These are phyloP conservation scores for Sycophila texana DNA, from an alignment of 2,888 invertebrate species.

Conservation along the genomic window DNA sequence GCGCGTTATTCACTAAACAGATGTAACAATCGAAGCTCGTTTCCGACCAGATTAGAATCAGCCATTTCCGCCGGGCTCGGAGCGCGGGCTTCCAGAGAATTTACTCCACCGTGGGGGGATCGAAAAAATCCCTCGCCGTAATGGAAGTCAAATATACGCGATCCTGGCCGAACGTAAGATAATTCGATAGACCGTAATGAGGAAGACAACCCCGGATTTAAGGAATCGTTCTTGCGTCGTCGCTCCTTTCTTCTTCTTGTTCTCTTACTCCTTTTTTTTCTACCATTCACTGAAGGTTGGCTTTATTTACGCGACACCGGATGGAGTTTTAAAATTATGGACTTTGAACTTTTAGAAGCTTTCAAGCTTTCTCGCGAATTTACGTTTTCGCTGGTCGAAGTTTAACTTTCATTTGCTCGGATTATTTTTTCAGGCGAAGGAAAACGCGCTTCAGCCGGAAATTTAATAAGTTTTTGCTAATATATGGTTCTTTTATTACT, in stretches of 20 bases:
- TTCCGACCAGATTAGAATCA: conserved; percentile 50
- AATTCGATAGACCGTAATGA: conserved; percentile 42
- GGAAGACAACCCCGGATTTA: conserved; percentile 16
- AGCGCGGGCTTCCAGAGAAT: conserved; percentile 23
- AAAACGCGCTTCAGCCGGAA: no score
- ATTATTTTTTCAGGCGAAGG: no score
- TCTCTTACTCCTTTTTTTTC: not conserved
- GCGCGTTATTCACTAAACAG: conserved; percentile 44
- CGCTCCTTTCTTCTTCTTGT: not conserved
- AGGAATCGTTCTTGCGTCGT: no score
- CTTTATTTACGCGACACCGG: not conserved
- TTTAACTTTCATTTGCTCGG: no score
- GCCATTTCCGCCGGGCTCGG: conserved; percentile 31
- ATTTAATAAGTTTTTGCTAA: no score
- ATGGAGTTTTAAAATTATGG: conserved; percentile 23
- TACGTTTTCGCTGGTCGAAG: no score
- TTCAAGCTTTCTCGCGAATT: no score
- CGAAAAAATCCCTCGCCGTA: conserved; percentile 17
- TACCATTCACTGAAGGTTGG: not conserved
- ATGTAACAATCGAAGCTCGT: conserved; percentile 49
- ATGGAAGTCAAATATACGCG: conserved; percentile 34
- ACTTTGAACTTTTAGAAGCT: conserved; percentile 25
- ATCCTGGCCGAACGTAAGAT: not conserved
- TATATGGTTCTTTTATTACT: no score
- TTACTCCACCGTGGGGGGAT: not conserved